Evolutionary conservation across 2,888 invertebrate species (phyloP).

Genomic region (Amphipyra berbera): DNA sequence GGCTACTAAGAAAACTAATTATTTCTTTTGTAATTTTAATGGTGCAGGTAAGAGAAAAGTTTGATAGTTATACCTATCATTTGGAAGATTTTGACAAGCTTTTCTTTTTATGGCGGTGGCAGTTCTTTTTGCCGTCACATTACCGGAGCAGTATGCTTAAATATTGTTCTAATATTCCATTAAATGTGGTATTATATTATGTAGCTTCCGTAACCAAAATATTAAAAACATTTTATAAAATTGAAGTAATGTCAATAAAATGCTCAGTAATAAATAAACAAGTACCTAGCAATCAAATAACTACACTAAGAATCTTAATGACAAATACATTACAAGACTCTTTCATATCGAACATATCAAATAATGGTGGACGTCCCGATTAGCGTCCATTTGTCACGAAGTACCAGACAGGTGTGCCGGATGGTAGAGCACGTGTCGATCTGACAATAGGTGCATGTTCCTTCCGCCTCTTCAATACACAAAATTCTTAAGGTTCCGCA

Average conservation of each 20-base stretch:
- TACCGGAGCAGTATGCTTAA: no score
- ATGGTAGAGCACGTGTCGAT: conserved; percentile 73
- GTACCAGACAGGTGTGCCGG: conserved; percentile 77
- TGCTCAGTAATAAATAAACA: not conserved
- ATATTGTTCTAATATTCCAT: no score
- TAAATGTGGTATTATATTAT: no score
- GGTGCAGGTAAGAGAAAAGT: no score
- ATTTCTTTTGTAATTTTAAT: not conserved
- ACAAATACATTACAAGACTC: not conserved
- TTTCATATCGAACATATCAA: conserved; percentile 24
- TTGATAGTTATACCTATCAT: no score
- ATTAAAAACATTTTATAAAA: no score
- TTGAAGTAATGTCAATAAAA: no score
- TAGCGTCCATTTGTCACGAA: conserved; percentile 70
- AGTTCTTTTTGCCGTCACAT: no score
- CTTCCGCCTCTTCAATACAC: conserved; percentile 70
- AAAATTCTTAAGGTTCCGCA: conserved; percentile 54
- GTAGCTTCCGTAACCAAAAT: no score
- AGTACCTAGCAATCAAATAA: not conserved
- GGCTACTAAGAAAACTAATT: not conserved
- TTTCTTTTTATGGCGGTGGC: no score
- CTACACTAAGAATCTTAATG: not conserved
- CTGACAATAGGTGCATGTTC: conserved; percentile 69
- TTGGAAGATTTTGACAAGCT: no score
- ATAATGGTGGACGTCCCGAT: conserved; percentile 62